Evolutionary conservation across 2,113 vertebrate genomes (phyloP), one percentile per base, ranked within the genome.

Genomic region (Calyptommatus sinebrachiatus): DNA sequence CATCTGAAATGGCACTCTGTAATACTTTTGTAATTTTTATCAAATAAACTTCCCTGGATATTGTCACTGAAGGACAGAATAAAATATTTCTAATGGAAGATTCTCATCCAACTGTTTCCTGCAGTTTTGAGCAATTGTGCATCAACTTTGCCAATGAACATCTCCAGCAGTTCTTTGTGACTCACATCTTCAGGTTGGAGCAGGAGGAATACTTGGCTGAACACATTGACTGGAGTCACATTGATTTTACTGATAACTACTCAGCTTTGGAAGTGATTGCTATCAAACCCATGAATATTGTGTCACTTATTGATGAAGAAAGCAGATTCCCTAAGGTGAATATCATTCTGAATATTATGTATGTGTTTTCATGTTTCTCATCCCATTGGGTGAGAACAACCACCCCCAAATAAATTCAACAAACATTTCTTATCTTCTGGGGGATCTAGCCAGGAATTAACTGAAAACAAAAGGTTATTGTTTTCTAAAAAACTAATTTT

Each of bases 61-160:
- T 68, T 35, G 31, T 83, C 28, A 29, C 16, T 18, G 76, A 77
- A 46, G n/a, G 24, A 85, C 2, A 22, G 41, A 7, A 22, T 66
- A 50, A 66, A 73, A 89, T 66, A 26, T 2, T n/a, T 46, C 41
- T 6, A 80, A 74, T 65, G 57, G 53, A 68, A 57, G 4, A 18
- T 1, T 18, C 14, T 57, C 18, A 57, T 57, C 14, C 9, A 53
- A 31, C 75, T 74, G 5, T 84, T 57, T 22, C 57, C 46, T 14
- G 1, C 90, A 99, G 98, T 92, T 99, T 99, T 61, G 98, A 99
- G 93, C 98, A 99, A 91, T 95, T 99, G 76, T 99, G 98, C 93
- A 99, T 99, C 92, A 99, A 99, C 91, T 96, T 96, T 20, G 98
- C 98, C 88, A 99, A 99, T 1, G 98, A 99, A 92, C 97, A 99